Evolutionary conservation across 2,113 vertebrate species (phyloP).

Genomic region (Chaetodon auriga): DNA sequence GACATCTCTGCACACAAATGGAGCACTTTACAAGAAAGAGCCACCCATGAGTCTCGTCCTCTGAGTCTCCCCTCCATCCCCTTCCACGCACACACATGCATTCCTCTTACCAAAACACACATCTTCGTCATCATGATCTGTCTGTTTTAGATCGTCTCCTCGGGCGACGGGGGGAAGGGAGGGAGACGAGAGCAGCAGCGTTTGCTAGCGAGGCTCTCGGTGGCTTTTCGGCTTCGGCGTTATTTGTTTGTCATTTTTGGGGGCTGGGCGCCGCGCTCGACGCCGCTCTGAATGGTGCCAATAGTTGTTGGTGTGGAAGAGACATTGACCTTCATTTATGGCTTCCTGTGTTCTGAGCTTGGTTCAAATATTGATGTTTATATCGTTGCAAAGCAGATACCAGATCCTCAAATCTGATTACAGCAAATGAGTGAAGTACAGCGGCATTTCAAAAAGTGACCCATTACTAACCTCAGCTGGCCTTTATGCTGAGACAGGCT

Average conservation of each 20-base stretch:
- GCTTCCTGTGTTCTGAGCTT: background rate
- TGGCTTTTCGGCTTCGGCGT: background rate
- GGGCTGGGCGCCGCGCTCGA: background rate
- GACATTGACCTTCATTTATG: background rate
- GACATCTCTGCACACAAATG: slow-evolving; percentile 63
- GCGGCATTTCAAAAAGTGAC: background rate
- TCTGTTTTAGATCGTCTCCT: slow-evolving; percentile 44
- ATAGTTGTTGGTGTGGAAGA: too few relatives aligned
- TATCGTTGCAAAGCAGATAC: background rate
- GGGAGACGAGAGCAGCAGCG: background rate
- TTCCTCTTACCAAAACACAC: slow-evolving; percentile 30
- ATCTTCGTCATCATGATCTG: slow-evolving; percentile 45
- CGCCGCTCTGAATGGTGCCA: background rate
- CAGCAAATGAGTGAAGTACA: background rate
- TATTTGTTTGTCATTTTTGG: background rate
- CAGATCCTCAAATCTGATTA: background rate
- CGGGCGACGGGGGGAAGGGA: slow-evolving; percentile 1
- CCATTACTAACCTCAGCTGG: background rate
- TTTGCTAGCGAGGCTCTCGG: background rate
- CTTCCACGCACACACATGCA: background rate
- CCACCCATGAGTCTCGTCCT: slow-evolving; percentile 39
- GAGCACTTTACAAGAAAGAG: slow-evolving; percentile 64
- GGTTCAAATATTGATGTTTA: background rate
- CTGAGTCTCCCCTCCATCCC: slow-evolving; percentile 12
- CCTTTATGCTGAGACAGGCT: too few relatives aligned